A percentile compares a stretch with the other conserved stretches of the same genome.
phyloP scores from a whole-genome alignment of 2,113 vertebrate species.

The human (Homo sapiens) region GRCh38 chr22:46573501-46574000 shows the following conservation, averaged over 20 bases:
- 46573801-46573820: neutral
- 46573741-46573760: no score
- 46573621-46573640: neutral
- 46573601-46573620: neutral
- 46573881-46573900: neutral
- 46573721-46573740: no score
- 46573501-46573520: no score
- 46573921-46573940: accelerated
- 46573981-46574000: neutral
- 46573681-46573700: neutral
- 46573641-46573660: neutral
- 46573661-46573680: neutral
- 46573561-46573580: neutral
- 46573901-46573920: neutral
- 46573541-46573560: accelerated
- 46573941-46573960: neutral
- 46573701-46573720: no score
- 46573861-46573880: neutral
- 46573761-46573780: neutral
- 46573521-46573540: neutral
- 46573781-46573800: no score
- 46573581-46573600: neutral
- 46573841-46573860: neutral
- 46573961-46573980: neutral
- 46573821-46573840: neutral